Percentiles rank a stretch among this genome's conserved stretches.
These are phyloP conservation scores for Cyclophora albipunctata DNA, from an alignment of 2,888 invertebrate genomes.

Conservation along the genomic window DNA sequence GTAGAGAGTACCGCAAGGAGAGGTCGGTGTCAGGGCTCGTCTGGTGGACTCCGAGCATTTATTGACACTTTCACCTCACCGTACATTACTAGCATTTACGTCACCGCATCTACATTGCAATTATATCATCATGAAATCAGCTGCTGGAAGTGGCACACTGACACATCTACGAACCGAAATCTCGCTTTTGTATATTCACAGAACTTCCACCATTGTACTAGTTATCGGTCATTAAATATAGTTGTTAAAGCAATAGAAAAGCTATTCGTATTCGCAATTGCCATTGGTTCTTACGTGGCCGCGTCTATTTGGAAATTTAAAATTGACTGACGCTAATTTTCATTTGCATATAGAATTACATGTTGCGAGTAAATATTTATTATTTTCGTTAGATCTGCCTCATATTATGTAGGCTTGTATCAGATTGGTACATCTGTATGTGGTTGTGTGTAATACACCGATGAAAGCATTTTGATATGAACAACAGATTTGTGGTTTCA, in stretches of 20 bases:
- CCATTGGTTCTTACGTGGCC: constrained; percentile 10
- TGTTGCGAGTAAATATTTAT: constrained; percentile 12
- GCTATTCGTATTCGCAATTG: constrained; percentile 21
- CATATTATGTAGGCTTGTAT: constrained; percentile 7
- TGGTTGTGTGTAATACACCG: constrained; percentile 1
- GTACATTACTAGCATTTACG: constrained; percentile 56
- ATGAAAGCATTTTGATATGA: neutral
- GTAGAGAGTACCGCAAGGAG: neutral
- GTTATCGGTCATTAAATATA: constrained; percentile 24
- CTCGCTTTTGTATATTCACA: constrained; percentile 28
- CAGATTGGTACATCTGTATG: constrained; percentile 1
- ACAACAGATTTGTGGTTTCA: constrained; percentile 32
- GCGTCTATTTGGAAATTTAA: constrained; percentile 9
- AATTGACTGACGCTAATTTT: constrained; percentile 5
- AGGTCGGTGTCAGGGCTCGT: constrained; percentile 19
- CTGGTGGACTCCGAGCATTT: constrained; percentile 17
- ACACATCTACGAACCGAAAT: constrained; percentile 30
- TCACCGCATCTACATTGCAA: constrained; percentile 40
- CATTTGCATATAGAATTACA: constrained; percentile 11
- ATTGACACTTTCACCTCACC: constrained; percentile 60
- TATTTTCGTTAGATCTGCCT: constrained; percentile 2
- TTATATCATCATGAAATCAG: constrained; percentile 64
- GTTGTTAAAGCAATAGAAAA: constrained; percentile 17
- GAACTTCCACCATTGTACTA: constrained; percentile 25
- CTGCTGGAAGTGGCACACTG: constrained; percentile 47